Percentiles rank a stretch among this genome's conserved stretches.
These are phyloP conservation scores for Hyles lineata DNA, from an alignment of 2,888 invertebrate species.

Conservation along the genomic window DNA sequence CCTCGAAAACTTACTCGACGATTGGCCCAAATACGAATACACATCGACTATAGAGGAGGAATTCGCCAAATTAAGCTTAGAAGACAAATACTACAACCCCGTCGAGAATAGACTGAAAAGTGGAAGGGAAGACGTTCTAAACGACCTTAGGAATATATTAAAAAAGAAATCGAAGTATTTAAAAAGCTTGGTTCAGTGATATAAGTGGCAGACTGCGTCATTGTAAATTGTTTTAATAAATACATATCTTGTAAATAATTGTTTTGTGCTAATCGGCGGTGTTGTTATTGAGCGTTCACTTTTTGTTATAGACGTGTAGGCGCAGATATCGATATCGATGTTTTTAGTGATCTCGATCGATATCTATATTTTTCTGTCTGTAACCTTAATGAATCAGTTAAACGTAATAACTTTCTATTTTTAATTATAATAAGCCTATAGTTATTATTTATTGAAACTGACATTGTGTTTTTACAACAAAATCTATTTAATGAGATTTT, in stretches of 20 bases:
- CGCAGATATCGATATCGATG: not conserved
- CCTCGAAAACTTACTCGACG: slow-evolving; percentile 73
- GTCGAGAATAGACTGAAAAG: slow-evolving; percentile 75
- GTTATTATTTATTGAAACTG: too few relatives aligned
- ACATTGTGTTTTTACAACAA: too few relatives aligned
- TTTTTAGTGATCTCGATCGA: not conserved
- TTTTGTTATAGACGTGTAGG: slow-evolving; percentile 14
- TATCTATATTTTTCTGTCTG: not conserved
- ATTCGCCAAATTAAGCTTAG: slow-evolving; percentile 66
- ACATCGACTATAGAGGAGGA: slow-evolving; percentile 64
- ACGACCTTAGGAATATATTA: slow-evolving; percentile 80
- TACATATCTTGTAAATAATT: slow-evolving; percentile 67
- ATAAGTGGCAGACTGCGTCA: slow-evolving; percentile 19
- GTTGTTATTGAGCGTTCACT: not conserved
- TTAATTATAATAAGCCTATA: not conserved
- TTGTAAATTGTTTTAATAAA: slow-evolving; percentile 40
- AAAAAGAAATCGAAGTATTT: slow-evolving; percentile 84
- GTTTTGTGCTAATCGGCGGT: slow-evolving; percentile 29
- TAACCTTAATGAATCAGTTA: not conserved
- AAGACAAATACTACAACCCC: slow-evolving; percentile 65
- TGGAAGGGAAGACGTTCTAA: slow-evolving; percentile 80
- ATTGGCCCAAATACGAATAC: slow-evolving; percentile 68
- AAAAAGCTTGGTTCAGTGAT: slow-evolving; percentile 56
- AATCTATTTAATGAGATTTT: too few relatives aligned
- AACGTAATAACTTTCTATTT: not conserved